Base-by-base conservation (phyloP, 2,797 vertebrate species). In the Enteromius afrohamiltoni region DNA sequence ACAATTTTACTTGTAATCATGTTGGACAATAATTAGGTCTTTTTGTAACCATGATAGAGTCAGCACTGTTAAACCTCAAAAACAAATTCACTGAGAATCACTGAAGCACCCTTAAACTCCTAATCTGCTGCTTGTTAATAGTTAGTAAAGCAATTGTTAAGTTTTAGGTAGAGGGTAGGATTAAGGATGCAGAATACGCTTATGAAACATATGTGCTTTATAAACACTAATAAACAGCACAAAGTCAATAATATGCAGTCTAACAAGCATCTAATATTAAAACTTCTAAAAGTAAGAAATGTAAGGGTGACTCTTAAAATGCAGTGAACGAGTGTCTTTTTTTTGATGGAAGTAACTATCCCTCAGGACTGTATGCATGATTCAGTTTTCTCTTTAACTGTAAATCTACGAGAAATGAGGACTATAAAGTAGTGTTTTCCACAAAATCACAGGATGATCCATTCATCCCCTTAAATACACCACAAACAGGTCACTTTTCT, bases 21-120 rank as follows among this genome's bases (percentile, higher is more conserved):
- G 26, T 53, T 68, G 14, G 58, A 73, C 11, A 49, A 40, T 53
- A 68, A 65, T 62, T 21, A 31, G 23, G n/a, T 40, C n/a, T 40
- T 17, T 58, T 40, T 17, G n/a, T 17, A 31, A 47, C 37, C 16
- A 13, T 64, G 37, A 7, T 7, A 19, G 16, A 62, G 79, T 42
- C 65, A 81, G 86, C 53, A 87, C 87, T 83, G 70, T 78, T 47
- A 65, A 88, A 67, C 3, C 70, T 40, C 14, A 64, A 14, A 62
- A 73, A 51, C 3, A 1, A 11, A n/a, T 73, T 31, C 1, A 74
- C 10, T 3, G 31, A 53, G 14, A 13, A 70, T 58, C 34, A 70
- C 23, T 29, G 23, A 26, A 14, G 26, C 21, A 51, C 6, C 1
- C 31, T 40, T 40, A 6, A 51, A 51, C 49, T 51, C 49, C 16